These are phyloP conservation scores for Hemichromis elongatus DNA, from an alignment of 2,113 vertebrate genomes.

Conservation along the genomic window DNA sequence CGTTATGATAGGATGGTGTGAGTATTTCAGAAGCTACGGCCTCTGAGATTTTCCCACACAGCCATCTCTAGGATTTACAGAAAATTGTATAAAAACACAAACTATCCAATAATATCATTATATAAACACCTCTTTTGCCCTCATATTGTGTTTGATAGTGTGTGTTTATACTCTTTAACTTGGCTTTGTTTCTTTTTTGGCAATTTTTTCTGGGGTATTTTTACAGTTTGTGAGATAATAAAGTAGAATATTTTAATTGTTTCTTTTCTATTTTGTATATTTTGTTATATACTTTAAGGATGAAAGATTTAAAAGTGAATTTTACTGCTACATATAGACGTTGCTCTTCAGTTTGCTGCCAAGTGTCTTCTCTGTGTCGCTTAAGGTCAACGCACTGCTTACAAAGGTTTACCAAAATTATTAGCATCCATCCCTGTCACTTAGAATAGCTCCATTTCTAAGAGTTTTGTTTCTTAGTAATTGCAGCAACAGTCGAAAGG, in stretches of 20 bases:
- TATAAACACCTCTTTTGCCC: not conserved
- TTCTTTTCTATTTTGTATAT: not conserved
- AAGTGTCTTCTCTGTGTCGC: not conserved
- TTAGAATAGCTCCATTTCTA: rapidly evolving
- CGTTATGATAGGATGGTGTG: not conserved
- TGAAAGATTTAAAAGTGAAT: not conserved
- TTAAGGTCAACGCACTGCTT: not conserved
- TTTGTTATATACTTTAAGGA: not conserved
- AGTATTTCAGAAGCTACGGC: not conserved
- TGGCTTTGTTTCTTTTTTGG: rapidly evolving
- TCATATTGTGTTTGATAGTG: not conserved
- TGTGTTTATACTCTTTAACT: not conserved
- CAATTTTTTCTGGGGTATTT: not conserved
- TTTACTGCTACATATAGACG: not conserved
- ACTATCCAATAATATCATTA: not conserved
- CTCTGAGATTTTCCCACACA: not conserved
- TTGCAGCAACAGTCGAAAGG: not conserved
- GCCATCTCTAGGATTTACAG: not conserved
- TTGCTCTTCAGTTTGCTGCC: not conserved
- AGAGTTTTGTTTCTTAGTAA: not conserved
- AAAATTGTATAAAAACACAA: not conserved
- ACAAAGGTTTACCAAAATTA: not conserved
- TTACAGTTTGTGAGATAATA: not conserved
- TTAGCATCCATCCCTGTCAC: not conserved
- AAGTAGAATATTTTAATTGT: not conserved